Evolutionary conservation across 1,140 invertebrate genomes (phyloP).

Genomic region (Propsilocerus akamusi): DNA sequence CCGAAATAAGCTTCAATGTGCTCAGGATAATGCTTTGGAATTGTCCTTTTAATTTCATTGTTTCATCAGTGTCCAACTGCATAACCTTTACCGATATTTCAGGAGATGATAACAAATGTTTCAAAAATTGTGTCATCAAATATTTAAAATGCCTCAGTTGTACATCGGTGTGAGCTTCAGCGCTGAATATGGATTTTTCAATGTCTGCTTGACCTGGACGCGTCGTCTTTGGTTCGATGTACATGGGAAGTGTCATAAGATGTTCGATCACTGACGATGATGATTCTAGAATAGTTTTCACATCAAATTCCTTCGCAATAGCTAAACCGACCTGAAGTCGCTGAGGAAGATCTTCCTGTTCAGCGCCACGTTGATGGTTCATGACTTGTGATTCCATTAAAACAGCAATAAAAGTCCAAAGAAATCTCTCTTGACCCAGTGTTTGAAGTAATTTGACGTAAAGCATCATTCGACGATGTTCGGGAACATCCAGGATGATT

Average conservation of each 20-base stretch:
- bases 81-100: slow-evolving; percentile 47
- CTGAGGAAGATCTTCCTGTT: slow-evolving; percentile 25
- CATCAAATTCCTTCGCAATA: slow-evolving; percentile 42
- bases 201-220: slow-evolving; percentile 6
- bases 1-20: slow-evolving; percentile 43
- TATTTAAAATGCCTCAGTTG: slow-evolving; percentile 71
- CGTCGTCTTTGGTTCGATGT: slow-evolving; percentile 26
- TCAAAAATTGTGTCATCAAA: slow-evolving; percentile 47
- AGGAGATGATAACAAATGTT: slow-evolving; percentile 38
- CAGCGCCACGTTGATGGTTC: slow-evolving; percentile 23
- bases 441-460: slow-evolving; percentile 62
- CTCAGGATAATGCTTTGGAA: slow-evolving; percentile 50
- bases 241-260: slow-evolving; percentile 40
- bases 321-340: slow-evolving; percentile 50
- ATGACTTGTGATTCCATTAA: slow-evolving; percentile 46
- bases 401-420: slow-evolving; percentile 59
- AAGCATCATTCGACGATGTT: slow-evolving; percentile 62
- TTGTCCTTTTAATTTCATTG: slow-evolving; percentile 28
- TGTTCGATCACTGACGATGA: slow-evolving; percentile 47
- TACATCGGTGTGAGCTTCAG: slow-evolving; percentile 41
- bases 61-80: slow-evolving; percentile 24
- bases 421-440: slow-evolving; percentile 42
- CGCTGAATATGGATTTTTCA: slow-evolving; percentile 41
- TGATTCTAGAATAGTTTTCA: slow-evolving; percentile 37
- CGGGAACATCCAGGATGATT: slow-evolving; percentile 73